Evolutionary conservation across 2,113 vertebrate species (phyloP).

Genomic region (Chloropsis hardwickii): DNA sequence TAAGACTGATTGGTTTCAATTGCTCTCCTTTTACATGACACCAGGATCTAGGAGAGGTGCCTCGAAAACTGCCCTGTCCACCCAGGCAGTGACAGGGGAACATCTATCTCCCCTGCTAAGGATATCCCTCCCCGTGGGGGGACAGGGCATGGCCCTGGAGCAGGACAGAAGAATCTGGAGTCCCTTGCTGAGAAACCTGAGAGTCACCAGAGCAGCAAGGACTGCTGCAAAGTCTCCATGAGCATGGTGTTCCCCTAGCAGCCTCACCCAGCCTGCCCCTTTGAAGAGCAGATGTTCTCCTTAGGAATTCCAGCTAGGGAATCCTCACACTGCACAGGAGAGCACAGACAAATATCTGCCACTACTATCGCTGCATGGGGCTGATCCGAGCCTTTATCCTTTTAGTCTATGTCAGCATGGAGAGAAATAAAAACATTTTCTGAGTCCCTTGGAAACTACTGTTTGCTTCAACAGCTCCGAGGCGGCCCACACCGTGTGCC

Average conservation of each 20-base stretch:
- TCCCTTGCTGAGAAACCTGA: not conserved
- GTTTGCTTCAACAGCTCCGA: rapidly evolving
- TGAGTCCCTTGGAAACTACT: not conserved
- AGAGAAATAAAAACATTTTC: not conserved
- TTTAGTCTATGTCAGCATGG: not conserved
- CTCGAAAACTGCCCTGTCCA: not conserved
- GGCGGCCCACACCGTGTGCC: not conserved
- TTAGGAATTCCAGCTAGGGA: not conserved
- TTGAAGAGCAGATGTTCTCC: not conserved
- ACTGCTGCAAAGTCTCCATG: rapidly evolving
- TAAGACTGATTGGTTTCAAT: not conserved
- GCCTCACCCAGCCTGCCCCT: rapidly evolving
- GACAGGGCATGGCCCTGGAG: not conserved
- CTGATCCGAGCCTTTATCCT: not conserved
- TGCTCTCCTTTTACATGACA: not conserved
- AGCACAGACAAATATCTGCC: not conserved
- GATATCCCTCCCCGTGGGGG: rapidly evolving
- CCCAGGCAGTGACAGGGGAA: not conserved
- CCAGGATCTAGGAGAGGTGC: not conserved
- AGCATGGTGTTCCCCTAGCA: rapidly evolving
- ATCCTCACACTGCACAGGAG: not conserved
- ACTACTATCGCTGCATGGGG: rapidly evolving
- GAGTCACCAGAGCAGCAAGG: not conserved
- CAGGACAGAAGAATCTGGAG: not conserved
- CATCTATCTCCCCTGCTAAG: not conserved